Percentiles rank a stretch among this genome's conserved stretches.
These are phyloP conservation scores for Diadumene lineata DNA, from an alignment of 92 coral and sea anemone genomes.

Conservation along the genomic window DNA sequence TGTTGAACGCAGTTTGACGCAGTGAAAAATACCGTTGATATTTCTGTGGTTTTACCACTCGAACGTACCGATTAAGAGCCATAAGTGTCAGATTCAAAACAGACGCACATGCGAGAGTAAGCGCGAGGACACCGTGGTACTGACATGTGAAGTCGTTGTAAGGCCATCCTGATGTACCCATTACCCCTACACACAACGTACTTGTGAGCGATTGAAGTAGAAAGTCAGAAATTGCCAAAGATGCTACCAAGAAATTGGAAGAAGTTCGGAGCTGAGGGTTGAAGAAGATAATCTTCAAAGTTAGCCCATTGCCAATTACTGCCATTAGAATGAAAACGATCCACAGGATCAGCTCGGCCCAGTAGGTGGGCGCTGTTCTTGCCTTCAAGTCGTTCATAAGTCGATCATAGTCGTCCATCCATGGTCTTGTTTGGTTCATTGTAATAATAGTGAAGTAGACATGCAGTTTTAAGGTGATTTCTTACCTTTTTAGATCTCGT, in stretches of 20 bases:
- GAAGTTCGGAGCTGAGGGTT: slow-evolving; percentile 4
- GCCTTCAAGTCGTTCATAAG: slow-evolving; percentile 12
- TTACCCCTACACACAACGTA: background rate
- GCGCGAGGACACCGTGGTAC: slow-evolving; percentile 7
- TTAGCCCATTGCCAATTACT: background rate
- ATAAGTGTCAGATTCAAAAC: slow-evolving; percentile 25
- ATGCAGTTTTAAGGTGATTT: no score
- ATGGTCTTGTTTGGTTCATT: background rate
- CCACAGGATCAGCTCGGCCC: slow-evolving; percentile 1
- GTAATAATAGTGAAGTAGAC: no score
- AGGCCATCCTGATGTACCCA: slow-evolving; percentile 9
- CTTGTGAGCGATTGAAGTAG: background rate
- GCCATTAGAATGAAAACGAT: background rate
- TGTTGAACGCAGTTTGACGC: slow-evolving; percentile 1
- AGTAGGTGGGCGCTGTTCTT: background rate
- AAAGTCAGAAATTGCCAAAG: slow-evolving; percentile 9
- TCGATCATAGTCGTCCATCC: slow-evolving; percentile 6
- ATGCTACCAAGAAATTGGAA: slow-evolving; percentile 17
- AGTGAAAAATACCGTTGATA: slow-evolving; percentile 6
- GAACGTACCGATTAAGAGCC: slow-evolving; percentile 19
- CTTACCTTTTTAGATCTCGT: no score
- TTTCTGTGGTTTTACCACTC: slow-evolving; percentile 8
- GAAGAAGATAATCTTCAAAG: slow-evolving; percentile 12
- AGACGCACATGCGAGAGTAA: slow-evolving; percentile 19
- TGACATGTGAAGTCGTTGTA: background rate